Evolutionary conservation across 2,888 invertebrate species (phyloP), one percentile per base, ranked within the genome.

Genomic region (Nemotelus pantherinus): DNA sequence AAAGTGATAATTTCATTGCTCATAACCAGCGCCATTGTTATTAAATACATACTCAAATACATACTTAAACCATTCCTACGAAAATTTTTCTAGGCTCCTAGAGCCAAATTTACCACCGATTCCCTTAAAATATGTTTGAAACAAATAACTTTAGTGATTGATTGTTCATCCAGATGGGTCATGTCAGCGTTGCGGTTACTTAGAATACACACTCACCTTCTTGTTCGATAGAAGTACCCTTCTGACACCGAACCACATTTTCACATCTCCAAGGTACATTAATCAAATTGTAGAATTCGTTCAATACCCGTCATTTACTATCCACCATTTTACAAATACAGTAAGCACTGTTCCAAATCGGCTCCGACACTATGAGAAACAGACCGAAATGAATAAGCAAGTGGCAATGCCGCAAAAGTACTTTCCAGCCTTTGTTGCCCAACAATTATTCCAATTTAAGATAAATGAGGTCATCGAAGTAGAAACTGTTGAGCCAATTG

Each of bases 391-490:
- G 41, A 74, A 50, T 60, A 50, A 25, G 25, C 25, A 25, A 47
- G 63, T 60, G 41, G 41, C 41, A 63, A 60, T 39, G 9, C 48
- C 41, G n/a, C 47, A 74, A 58, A 74, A 74, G 74, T 74, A 74
- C 48, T 63, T 63, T n/a, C 7, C 44, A 39, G 9, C 60, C 60
- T 63, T 74, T 74, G 74, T 74, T 74, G 50, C 41, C 60, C 25
- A 63, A 74, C 74, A 74, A 74, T 74, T 74, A 74, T 50, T 60
- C 60, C 74, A 74, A 74, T 74, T 60, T 74, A 63, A 74, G 74
- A 74, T 74, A 74, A 74, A 74, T 74, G 74, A 74, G 63, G 63
- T 47, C 74, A 48, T 74, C 74, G 48, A 74, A 74, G 74, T 74
- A 48, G 60, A 60, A 74, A 74, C 63, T 74, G 50, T 60, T 60